phyloP scores from a whole-genome alignment of 2,113 vertebrate genomes.

The Clupea harengus region DNA sequence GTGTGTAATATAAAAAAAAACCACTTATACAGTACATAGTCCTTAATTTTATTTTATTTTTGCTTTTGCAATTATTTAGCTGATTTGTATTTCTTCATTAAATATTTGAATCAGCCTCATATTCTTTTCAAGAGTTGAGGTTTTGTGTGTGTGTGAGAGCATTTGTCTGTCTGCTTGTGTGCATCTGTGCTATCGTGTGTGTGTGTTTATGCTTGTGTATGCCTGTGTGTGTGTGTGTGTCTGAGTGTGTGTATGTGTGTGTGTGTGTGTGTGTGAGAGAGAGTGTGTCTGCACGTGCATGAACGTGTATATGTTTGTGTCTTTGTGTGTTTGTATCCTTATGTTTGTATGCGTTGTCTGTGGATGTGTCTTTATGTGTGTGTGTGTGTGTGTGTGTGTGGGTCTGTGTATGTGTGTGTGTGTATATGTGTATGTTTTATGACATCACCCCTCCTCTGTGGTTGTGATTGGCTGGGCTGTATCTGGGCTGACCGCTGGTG shows the following conservation, averaged over 20 bases:
- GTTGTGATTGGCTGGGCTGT: not conserved
- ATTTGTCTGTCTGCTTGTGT: not conserved
- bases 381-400: not conserved
- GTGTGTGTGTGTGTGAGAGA: no score
- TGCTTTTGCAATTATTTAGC: no score
- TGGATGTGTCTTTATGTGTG: no score
- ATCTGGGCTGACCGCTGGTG: not conserved
- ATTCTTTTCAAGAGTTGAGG: no score
- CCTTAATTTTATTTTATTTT: no score
- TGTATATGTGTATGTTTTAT: not conserved
- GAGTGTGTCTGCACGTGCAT: not conserved
- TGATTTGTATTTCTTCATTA: no score
- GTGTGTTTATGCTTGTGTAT: not conserved
- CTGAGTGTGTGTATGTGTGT: no score
- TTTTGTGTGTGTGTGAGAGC: not conserved
- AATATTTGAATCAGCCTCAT: no score
- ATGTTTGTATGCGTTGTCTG: not conserved
- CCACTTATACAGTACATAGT: no score
- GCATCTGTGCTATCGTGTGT: not conserved
- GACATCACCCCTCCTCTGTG: not conserved
- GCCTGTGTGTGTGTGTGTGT: no score
- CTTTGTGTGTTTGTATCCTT: no score
- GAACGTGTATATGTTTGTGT: not conserved
- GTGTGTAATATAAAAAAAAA: no score
- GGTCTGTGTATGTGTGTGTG: not conserved